Percentiles rank a stretch among this genome's conserved stretches.
Evolutionary conservation across 2,113 vertebrate species (phyloP).

Genomic region (Natator depressus): DNA sequence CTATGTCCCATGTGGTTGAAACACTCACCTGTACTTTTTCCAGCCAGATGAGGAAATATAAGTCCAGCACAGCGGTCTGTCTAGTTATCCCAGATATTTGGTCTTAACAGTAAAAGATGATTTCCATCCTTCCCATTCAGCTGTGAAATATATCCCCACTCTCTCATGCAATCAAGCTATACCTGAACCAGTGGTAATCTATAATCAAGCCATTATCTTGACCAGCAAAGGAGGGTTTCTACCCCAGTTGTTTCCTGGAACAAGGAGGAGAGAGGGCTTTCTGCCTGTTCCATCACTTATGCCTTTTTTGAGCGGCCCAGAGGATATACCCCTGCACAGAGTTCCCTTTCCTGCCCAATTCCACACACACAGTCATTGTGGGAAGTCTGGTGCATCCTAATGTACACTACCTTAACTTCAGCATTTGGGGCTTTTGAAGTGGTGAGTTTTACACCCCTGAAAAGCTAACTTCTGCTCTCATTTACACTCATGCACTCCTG

Average conservation of each 20-base stretch:
- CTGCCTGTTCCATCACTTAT: background rate
- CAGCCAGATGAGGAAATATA: background rate
- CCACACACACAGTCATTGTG: background rate
- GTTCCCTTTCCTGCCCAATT: background rate
- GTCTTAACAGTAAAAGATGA: background rate
- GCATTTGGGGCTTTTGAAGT: background rate
- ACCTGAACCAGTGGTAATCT: constrained; percentile 31
- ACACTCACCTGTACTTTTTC: background rate
- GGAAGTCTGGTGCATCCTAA: background rate
- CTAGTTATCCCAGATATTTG: background rate
- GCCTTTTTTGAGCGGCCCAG: background rate
- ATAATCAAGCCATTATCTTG: constrained; percentile 57
- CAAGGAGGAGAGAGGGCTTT: background rate
- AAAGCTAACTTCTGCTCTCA: background rate
- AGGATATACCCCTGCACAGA: background rate
- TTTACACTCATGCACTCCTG: background rate
- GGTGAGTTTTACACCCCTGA: background rate
- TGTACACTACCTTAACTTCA: background rate
- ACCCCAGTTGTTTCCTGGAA: background rate
- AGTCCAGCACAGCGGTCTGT: background rate
- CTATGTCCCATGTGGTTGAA: background rate
- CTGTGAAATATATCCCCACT: constrained; percentile 36
- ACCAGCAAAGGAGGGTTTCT: constrained; percentile 40
- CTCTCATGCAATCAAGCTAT: constrained; percentile 43
- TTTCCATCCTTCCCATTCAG: constrained; percentile 12